Evolutionary conservation across 2,797 vertebrate genomes (phyloP).

Genomic region (Cephalopachus bancanus): DNA sequence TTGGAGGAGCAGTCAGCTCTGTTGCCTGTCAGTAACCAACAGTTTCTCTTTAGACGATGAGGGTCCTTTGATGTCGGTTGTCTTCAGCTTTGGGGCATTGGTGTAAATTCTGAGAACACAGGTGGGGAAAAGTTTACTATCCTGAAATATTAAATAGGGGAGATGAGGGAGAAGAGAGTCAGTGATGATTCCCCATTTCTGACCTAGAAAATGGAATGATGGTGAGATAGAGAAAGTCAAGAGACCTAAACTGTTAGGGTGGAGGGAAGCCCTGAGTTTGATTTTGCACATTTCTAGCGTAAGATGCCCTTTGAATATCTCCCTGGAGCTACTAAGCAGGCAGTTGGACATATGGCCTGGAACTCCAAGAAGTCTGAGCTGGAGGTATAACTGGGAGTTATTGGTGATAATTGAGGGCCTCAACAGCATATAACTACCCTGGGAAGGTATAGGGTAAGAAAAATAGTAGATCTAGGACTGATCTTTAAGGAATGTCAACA

Average conservation of each 20-base stretch:
- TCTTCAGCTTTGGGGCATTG: not conserved
- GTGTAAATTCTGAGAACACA: not conserved
- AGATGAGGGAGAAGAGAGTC: not conserved
- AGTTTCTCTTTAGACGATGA: not conserved
- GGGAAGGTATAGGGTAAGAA: not conserved
- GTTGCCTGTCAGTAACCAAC: not conserved
- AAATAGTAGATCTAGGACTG: not conserved
- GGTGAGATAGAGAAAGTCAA: not conserved
- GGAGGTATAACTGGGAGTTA: not conserved
- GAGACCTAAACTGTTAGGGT: not conserved
- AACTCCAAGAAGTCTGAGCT: not conserved
- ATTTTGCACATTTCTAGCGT: not conserved
- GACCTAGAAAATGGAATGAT: not conserved
- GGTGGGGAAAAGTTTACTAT: not conserved
- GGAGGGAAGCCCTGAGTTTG: not conserved
- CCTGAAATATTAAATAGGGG: not conserved
- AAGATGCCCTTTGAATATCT: not conserved
- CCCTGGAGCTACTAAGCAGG: not conserved
- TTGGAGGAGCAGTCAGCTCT: not conserved
- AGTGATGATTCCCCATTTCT: not conserved
- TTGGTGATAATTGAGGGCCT: not conserved
- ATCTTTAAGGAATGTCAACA: not conserved
- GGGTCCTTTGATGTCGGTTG: not conserved
- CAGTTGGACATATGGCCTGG: not conserved
- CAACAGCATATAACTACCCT: not conserved